Conservation (phyloP, 2,797 vertebrate genomes). For the Gobio occitaniae region DNA sequence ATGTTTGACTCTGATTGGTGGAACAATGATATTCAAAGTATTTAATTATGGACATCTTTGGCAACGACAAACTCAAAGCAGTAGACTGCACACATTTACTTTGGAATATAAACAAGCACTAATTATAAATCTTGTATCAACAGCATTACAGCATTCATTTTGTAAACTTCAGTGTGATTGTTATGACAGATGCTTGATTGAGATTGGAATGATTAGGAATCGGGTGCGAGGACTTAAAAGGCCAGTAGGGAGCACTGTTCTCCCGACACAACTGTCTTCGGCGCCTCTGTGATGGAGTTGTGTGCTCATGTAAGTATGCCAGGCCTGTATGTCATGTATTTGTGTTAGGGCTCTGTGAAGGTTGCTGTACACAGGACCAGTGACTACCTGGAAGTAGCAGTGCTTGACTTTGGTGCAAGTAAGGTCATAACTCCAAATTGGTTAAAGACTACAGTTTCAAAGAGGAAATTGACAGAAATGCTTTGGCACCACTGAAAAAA, state of each 20-base stretch:
- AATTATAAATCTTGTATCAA: slow-evolving; percentile 10
- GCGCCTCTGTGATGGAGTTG: slow-evolving; percentile 4
- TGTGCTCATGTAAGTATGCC: slow-evolving; percentile 32
- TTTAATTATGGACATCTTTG: neutral
- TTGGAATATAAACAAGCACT: slow-evolving; percentile 8
- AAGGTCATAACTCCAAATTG: neutral
- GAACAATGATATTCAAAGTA: neutral
- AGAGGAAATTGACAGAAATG: neutral
- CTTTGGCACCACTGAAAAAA: neutral
- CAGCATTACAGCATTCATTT: neutral
- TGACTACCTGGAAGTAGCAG: neutral
- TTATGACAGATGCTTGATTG: neutral
- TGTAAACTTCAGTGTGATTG: slow-evolving; percentile 21
- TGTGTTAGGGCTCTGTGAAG: neutral
- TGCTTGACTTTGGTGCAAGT: neutral
- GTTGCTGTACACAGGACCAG: neutral
- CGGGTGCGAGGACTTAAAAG: neutral
- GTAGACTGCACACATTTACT: neutral
- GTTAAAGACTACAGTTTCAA: neutral
- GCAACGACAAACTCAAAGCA: neutral
- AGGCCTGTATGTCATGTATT: slow-evolving; percentile 27
- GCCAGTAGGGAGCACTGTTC: slow-evolving; percentile 58
- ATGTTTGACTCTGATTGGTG: neutral
- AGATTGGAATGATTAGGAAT: neutral
- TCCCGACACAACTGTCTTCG: neutral